These are phyloP conservation scores for Decapterus maruadsi DNA, from an alignment of 2,797 vertebrate species.

Conservation along the genomic window DNA sequence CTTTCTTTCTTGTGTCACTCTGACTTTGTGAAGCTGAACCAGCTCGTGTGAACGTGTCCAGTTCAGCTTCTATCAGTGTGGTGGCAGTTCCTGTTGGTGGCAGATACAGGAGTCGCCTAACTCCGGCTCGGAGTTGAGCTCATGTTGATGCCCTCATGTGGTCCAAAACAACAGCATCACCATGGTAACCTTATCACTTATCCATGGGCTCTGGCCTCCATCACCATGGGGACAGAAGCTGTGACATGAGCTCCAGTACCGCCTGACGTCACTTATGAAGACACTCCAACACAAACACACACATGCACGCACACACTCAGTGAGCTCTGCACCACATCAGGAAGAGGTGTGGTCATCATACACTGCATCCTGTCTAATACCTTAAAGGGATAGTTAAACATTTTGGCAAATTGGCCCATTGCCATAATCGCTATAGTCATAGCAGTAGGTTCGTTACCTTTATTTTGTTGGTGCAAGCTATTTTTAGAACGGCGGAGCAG, in stretches of 20 bases:
- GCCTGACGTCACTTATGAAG: conserved; percentile 44
- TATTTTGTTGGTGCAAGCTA: too few relatives aligned
- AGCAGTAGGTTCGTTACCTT: too few relatives aligned
- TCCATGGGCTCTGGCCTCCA: conserved; percentile 55
- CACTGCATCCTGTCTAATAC: conserved; percentile 18
- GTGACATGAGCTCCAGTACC: conserved; percentile 43
- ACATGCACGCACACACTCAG: not conserved
- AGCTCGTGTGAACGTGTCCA: not conserved
- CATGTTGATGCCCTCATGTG: conserved; percentile 21
- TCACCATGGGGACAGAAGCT: conserved; percentile 37
- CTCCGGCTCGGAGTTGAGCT: conserved; percentile 1
- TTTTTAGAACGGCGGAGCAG: too few relatives aligned
- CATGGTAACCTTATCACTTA: conserved; percentile 69
- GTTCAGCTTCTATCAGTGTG: not conserved
- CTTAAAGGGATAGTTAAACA: not conserved
- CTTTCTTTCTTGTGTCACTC: not conserved
- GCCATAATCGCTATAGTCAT: too few relatives aligned
- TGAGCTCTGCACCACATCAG: conserved; percentile 14
- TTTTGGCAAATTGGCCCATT: too few relatives aligned
- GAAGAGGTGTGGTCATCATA: conserved; percentile 35
- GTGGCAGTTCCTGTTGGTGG: conserved; percentile 4
- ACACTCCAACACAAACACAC: conserved; percentile 54
- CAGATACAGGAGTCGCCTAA: not conserved
- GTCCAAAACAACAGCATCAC: conserved; percentile 57
- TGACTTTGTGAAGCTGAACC: not conserved